Conservation (phyloP, 2,113 vertebrate species). For the Alethe castanea region DNA sequence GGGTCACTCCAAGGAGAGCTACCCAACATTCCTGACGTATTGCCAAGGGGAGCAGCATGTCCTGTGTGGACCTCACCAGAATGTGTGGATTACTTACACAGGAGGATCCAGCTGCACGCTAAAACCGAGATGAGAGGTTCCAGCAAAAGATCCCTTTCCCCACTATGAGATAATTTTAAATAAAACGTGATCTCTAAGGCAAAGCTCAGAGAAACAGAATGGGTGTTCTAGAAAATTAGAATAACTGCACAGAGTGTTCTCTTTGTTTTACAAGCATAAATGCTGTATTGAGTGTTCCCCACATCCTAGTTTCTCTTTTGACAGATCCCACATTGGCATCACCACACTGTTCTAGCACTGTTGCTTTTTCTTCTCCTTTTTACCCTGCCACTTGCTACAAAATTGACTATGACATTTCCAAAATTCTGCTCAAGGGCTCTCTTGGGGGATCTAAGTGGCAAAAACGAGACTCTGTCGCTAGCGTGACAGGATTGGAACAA, state of each 20-base stretch:
- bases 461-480: constrained; percentile 33
- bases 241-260: background rate
- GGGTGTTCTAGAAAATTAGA: background rate
- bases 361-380: constrained; percentile 23
- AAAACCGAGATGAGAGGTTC: background rate
- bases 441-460: constrained; percentile 31
- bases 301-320: constrained; percentile 25
- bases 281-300: constrained; percentile 38
- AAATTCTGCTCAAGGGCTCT: constrained; percentile 48
- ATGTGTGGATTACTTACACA: background rate
- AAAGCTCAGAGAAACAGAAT: constrained; percentile 7
- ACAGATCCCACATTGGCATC: constrained; percentile 39
- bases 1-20: background rate
- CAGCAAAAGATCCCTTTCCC: background rate
- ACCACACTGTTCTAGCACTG: constrained; percentile 1
- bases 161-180: background rate
- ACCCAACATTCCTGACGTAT: background rate
- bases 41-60: fast-evolving
- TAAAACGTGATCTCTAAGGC: background rate
- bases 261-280: constrained; percentile 51
- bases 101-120: background rate
- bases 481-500: constrained; percentile 4
- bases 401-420: constrained; percentile 40
- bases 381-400: background rate
- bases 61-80: background rate